Conservation (phyloP, 1,140 invertebrate genomes). For the Amyelois transitella region DNA sequence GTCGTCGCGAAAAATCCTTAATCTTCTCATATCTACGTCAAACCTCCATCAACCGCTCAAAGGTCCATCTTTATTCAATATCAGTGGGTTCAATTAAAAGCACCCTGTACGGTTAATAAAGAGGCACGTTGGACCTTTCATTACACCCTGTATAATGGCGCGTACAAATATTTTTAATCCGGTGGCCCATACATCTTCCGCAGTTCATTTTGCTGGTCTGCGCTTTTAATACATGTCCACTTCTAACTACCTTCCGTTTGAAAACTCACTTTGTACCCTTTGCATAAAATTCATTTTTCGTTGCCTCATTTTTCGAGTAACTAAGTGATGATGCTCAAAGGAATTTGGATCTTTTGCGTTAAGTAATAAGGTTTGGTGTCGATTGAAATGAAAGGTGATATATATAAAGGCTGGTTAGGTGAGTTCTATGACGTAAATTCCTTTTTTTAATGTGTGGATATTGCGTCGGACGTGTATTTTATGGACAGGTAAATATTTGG, state of each 20-base stretch:
- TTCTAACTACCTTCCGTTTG: constrained; percentile 2
- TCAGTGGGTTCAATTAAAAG: constrained; percentile 54
- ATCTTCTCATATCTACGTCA: constrained; percentile 16
- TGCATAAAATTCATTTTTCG: constrained; percentile 1
- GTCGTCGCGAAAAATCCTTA: not conserved
- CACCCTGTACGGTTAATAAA: constrained; percentile 66
- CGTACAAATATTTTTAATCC: constrained; percentile 73
- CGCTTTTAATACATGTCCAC: constrained; percentile 49
- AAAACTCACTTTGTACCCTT: not conserved
- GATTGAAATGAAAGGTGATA: constrained; percentile 4
- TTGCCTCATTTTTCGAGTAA: not conserved
- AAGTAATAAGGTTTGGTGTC: constrained; percentile 10
- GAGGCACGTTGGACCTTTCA: constrained; percentile 58
- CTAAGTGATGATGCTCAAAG: not conserved
- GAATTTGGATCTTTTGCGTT: constrained; percentile 20
- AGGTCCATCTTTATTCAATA: constrained; percentile 48
- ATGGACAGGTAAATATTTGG: constrained; percentile 35
- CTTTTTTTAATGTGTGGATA: constrained; percentile 30
- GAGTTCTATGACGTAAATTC: constrained; percentile 22
- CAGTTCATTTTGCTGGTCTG: constrained; percentile 65
- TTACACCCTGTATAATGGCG: constrained; percentile 68
- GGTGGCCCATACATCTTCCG: constrained; percentile 65
- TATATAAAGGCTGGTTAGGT: constrained; percentile 28
- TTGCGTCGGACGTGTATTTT: constrained; percentile 36
- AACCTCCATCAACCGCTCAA: constrained; percentile 57